phyloP scores from a whole-genome alignment of 2,888 invertebrate genomes.

The Crioceris asparagi region DNA sequence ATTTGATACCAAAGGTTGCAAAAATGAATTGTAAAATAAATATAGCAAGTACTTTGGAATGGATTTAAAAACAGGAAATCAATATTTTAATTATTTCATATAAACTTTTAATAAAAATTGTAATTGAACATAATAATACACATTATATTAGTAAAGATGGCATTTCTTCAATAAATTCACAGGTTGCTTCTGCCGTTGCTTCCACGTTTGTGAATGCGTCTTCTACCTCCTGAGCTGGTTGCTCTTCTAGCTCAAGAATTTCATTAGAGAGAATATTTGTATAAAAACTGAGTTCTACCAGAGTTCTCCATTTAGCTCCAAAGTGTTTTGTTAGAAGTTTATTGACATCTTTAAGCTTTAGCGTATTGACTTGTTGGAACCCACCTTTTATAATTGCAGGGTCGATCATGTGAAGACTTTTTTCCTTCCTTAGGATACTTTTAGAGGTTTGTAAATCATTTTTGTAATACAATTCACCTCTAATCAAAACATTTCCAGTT shows the following conservation, averaged over 20 bases:
- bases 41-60: no score
- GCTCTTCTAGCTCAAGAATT: no score
- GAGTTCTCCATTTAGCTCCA: constrained; percentile 1
- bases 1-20: no score
- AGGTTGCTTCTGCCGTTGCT: background rate
- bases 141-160: no score
- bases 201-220: background rate
- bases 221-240: background rate
- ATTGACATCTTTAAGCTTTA: background rate
- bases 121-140: background rate
- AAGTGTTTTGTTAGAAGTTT: constrained; percentile 2
- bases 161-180: background rate
- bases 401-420: background rate
- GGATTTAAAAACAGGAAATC: no score
- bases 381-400: background rate
- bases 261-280: no score
- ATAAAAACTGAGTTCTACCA: no score
- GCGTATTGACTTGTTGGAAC: background rate
- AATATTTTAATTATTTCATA: background rate
- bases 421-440: constrained; percentile 1
- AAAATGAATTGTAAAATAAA: no score
- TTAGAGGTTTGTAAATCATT: background rate
- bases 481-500: constrained; percentile 1
- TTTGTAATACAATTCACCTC: constrained; percentile 3
- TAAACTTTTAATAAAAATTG: background rate